Evolutionary conservation across 2,888 invertebrate species (phyloP).

Genomic region (Pristionchus japonicus): DNA sequence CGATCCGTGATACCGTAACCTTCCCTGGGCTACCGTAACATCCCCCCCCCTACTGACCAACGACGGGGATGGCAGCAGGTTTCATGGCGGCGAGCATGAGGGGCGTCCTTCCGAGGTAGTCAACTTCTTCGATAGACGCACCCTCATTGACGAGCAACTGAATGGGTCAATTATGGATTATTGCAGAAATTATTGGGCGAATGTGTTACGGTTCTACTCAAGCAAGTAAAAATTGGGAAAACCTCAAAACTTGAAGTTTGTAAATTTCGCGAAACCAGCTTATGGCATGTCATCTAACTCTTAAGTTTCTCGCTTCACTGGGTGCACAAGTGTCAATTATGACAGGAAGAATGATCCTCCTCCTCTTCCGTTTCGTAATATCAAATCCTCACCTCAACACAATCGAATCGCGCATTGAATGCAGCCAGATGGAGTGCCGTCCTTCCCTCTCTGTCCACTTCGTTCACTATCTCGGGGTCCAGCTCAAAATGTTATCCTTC

Average conservation of each 20-base stretch:
- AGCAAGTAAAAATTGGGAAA: too few relatives aligned
- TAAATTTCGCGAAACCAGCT: neutral
- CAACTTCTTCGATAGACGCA: slow-evolving; percentile 47
- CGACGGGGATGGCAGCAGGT: neutral
- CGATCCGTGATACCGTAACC: neutral
- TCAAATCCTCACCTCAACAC: slow-evolving; percentile 45
- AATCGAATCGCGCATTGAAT: slow-evolving; percentile 31
- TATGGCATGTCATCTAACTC: neutral
- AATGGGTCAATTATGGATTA: neutral
- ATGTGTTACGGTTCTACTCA: too few relatives aligned
- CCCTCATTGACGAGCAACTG: slow-evolving; percentile 42
- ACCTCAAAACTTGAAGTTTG: neutral
- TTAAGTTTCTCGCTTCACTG: neutral
- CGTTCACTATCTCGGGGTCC: neutral
- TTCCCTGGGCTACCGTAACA: neutral
- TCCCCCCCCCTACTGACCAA: slow-evolving; percentile 30
- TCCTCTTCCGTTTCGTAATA: too few relatives aligned
- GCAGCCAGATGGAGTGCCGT: slow-evolving; percentile 49
- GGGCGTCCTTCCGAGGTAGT: slow-evolving; percentile 46
- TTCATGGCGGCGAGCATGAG: slow-evolving; percentile 49
- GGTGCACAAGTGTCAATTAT: neutral
- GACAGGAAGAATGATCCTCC: neutral
- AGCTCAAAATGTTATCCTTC: neutral
- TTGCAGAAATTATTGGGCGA: too few relatives aligned
- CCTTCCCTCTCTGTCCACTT: slow-evolving; percentile 31